Conservation (phyloP, 2,888 invertebrate genomes). For the Drosophila peninsularis region DNA sequence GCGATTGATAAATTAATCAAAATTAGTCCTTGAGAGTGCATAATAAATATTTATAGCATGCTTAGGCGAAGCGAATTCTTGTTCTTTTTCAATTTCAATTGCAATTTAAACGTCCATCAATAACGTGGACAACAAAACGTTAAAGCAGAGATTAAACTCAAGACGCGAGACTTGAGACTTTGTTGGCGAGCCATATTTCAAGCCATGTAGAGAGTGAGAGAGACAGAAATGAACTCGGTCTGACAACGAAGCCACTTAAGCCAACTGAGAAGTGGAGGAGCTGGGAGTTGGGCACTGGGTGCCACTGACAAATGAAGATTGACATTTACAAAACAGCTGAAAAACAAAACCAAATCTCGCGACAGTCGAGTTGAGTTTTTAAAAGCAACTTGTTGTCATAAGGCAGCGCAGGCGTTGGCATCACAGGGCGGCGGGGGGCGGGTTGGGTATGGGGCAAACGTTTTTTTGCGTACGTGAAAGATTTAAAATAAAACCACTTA, state of each 20-base stretch:
- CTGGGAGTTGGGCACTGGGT: constrained; percentile 22
- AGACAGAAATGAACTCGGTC: constrained; percentile 59
- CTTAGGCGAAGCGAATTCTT: constrained; percentile 13
- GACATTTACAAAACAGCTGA: constrained; percentile 83
- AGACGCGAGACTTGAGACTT: constrained; percentile 9
- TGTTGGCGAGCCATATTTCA: constrained; percentile 49
- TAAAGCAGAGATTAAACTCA: constrained; percentile 61
- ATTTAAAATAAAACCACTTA: constrained; percentile 85
- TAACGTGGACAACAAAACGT: constrained; percentile 50
- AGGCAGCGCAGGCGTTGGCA: constrained; percentile 33
- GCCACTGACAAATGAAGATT: constrained; percentile 83
- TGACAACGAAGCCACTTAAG: constrained; percentile 79
- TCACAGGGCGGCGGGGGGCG: not conserved
- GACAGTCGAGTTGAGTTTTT: constrained; percentile 77
- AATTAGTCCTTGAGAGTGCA: constrained; percentile 72
- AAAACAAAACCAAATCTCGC: constrained; percentile 70
- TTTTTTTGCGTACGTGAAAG: constrained; percentile 81
- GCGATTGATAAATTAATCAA: constrained; percentile 78
- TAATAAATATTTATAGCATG: constrained; percentile 72
- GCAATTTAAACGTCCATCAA: constrained; percentile 80
- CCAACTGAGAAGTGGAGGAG: constrained; percentile 38
- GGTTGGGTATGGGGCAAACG: not conserved
- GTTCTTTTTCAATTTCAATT: constrained; percentile 68
- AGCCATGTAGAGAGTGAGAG: constrained; percentile 33
- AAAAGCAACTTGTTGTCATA: constrained; percentile 81